Evolutionary conservation across 2,113 vertebrate species (phyloP).

Genomic region (Laticauda laticaudata): DNA sequence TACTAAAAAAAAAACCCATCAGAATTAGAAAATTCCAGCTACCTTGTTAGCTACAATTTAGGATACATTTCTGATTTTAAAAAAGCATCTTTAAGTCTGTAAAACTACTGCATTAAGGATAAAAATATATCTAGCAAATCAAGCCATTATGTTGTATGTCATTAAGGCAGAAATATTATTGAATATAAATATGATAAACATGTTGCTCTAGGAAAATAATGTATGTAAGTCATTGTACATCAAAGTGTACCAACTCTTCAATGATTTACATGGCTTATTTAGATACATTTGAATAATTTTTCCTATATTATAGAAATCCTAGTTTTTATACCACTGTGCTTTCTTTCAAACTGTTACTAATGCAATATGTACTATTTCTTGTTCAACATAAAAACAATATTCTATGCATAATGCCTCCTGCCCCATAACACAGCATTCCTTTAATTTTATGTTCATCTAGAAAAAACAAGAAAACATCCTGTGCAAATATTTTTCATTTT

Average conservation of each 20-base stretch:
- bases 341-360: not conserved
- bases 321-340: not conserved
- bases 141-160: not conserved
- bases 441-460: not conserved
- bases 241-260: not conserved
- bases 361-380: not conserved
- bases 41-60: not conserved
- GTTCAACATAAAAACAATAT: not conserved
- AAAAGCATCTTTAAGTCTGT: not conserved
- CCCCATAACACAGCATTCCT: not conserved
- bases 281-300: not conserved
- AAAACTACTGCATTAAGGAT: not conserved
- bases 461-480: conserved; percentile 3
- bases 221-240: not conserved
- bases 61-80: not conserved
- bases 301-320: not conserved
- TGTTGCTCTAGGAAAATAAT: not conserved
- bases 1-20: not conserved
- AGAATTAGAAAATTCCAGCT: not conserved
- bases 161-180: not conserved
- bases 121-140: not conserved
- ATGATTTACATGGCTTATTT: not conserved
- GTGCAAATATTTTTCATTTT: conserved; percentile 20
- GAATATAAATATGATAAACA: not conserved
- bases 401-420: not conserved